Conservation (phyloP, 1,140 invertebrate species). For the Bicyclus anynana region DNA sequence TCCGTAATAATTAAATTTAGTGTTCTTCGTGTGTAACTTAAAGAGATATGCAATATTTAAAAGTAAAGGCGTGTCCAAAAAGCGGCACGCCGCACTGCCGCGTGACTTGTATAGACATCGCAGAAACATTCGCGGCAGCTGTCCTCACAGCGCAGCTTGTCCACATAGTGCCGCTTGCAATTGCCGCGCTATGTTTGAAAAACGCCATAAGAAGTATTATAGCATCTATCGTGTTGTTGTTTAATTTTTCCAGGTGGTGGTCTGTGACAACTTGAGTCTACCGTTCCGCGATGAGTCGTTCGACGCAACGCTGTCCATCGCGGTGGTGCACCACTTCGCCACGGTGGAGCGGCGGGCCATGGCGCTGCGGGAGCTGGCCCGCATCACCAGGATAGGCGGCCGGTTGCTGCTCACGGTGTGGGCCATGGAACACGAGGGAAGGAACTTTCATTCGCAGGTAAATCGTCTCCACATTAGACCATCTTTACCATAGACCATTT, state of each 20-base stretch:
- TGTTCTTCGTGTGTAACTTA: no score
- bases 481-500: no score
- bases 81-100: no score
- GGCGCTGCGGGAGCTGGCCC: constrained; percentile 91
- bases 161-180: no score
- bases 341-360: constrained; percentile 92
- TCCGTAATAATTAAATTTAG: no score
- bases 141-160: no score
- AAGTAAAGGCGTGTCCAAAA: no score
- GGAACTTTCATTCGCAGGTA: constrained; percentile 84
- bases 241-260: constrained; percentile 81
- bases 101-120: no score
- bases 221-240: background rate
- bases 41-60: no score
- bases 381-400: constrained; percentile 93
- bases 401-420: constrained; percentile 96
- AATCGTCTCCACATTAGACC: no score
- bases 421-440: constrained; percentile 96
- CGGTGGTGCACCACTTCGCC: constrained; percentile 96
- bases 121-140: no score
- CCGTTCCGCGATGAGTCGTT: constrained; percentile 95
- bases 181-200: background rate
- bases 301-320: constrained; percentile 96
- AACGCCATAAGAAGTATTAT: no score
- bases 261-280: constrained; percentile 92